Evolutionary conservation across 1,140 invertebrate species (phyloP).

Genomic region (Drosophila bocki): DNA sequence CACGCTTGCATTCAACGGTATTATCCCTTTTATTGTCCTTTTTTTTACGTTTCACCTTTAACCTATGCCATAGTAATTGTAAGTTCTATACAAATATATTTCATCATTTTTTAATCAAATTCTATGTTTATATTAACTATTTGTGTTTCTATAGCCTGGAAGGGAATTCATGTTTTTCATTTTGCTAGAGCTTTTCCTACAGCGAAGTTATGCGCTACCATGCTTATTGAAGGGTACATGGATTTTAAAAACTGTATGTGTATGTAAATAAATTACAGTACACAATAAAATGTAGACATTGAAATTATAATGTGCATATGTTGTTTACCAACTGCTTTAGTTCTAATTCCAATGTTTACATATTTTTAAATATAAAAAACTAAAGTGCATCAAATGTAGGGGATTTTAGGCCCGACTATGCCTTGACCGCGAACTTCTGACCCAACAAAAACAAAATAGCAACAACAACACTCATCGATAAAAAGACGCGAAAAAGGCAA

Average conservation of each 20-base stretch:
- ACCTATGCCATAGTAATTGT: no score
- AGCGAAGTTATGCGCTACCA: conserved; percentile 2
- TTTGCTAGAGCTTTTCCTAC: conserved; percentile 4
- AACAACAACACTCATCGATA: conserved; percentile 50
- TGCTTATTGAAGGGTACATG: not conserved
- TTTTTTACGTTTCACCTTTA: not conserved
- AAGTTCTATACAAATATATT: not conserved
- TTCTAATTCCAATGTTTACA: no score
- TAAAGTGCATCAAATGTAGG: conserved; percentile 19
- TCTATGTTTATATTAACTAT: not conserved
- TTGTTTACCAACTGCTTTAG: no score
- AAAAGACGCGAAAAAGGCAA: conserved; percentile 66
- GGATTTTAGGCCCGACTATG: conserved; percentile 31
- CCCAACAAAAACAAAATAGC: conserved; percentile 56
- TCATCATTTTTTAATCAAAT: not conserved
- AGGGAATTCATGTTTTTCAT: conserved; percentile 10
- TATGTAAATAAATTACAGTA: not conserved
- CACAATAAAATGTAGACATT: not conserved
- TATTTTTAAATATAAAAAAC: not conserved
- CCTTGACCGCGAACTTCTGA: conserved; percentile 63
- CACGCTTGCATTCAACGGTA: not conserved
- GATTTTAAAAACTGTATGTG: no score
- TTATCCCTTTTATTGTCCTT: not conserved
- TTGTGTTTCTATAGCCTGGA: not conserved
- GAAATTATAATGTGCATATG: not conserved